Conservation (phyloP, 1,140 invertebrate genomes). For the Spodoptera frugiperda region DNA sequence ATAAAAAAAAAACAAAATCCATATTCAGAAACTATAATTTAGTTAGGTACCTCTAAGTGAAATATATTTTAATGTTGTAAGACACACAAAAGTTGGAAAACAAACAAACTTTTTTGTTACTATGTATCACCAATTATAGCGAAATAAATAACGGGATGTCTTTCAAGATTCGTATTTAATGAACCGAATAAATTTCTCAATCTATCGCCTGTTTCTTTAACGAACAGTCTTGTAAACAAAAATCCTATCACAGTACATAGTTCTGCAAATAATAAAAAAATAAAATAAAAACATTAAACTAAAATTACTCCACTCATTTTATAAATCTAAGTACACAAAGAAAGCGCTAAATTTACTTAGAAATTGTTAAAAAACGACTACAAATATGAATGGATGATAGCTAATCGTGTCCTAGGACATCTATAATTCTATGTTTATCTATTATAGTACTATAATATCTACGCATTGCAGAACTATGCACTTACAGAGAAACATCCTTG, state of each 20-base stretch:
- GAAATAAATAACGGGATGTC: no score
- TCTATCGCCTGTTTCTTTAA: neutral
- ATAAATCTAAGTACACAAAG: neutral
- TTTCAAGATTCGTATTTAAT: no score
- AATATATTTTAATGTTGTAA: no score
- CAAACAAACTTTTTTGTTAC: no score
- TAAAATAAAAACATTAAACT: neutral
- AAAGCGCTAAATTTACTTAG: neutral
- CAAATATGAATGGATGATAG: neutral
- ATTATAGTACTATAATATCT: slow-evolving; percentile 10
- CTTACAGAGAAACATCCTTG: slow-evolving; percentile 65
- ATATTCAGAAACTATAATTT: no score
- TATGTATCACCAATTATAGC: no score
- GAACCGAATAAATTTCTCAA: neutral
- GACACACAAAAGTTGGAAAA: no score
- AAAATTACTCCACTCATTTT: no score
- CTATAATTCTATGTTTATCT: neutral
- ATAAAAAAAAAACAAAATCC: no score
- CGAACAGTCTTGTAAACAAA: neutral
- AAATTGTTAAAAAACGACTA: neutral
- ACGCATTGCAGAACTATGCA: slow-evolving; percentile 83
- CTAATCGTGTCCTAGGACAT: neutral
- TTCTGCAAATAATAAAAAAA: slow-evolving; percentile 24
- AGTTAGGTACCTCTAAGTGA: no score
- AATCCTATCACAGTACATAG: slow-evolving; percentile 25